Percentiles rank a stretch among this genome's conserved stretches.
phyloP scores from a whole-genome alignment of 2,888 invertebrate genomes.

The Trachelus troglodyta region DNA sequence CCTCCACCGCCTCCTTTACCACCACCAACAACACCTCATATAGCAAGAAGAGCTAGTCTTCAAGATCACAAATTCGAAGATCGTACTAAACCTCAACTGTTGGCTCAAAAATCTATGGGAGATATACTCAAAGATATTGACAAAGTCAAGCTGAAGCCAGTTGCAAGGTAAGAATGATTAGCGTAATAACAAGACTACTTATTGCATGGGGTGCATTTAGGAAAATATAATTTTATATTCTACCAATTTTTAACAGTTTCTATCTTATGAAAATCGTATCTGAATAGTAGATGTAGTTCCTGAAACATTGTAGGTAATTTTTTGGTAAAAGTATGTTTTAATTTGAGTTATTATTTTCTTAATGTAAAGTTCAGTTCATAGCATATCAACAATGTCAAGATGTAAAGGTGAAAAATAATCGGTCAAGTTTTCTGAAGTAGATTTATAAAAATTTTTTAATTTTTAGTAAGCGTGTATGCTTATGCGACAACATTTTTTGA shows the following conservation, averaged over 20 bases:
- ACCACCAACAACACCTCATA: constrained; percentile 60
- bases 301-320: background rate
- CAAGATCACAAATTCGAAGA: constrained; percentile 59
- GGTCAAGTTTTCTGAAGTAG: too few species aligned
- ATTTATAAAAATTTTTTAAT: too few species aligned
- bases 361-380: too few species aligned
- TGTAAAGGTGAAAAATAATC: too few species aligned
- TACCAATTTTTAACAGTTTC: too few species aligned
- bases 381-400: too few species aligned
- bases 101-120: constrained; percentile 57
- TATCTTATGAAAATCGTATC: too few species aligned
- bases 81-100: constrained; percentile 49
- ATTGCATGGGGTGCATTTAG: background rate
- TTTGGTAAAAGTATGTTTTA: background rate
- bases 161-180: constrained; percentile 50
- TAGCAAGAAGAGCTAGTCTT: constrained; percentile 61
- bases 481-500: too few species aligned
- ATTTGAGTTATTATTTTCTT: too few species aligned
- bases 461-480: too few species aligned
- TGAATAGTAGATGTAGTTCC: too few species aligned
- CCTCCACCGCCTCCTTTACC: constrained; percentile 58
- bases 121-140: constrained; percentile 60
- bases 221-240: constrained; percentile 8
- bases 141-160: constrained; percentile 55
- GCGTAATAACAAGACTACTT: background rate